These are phyloP conservation scores for Myopa tessellatipennis DNA, from an alignment of 2,888 invertebrate genomes.

Conservation along the genomic window DNA sequence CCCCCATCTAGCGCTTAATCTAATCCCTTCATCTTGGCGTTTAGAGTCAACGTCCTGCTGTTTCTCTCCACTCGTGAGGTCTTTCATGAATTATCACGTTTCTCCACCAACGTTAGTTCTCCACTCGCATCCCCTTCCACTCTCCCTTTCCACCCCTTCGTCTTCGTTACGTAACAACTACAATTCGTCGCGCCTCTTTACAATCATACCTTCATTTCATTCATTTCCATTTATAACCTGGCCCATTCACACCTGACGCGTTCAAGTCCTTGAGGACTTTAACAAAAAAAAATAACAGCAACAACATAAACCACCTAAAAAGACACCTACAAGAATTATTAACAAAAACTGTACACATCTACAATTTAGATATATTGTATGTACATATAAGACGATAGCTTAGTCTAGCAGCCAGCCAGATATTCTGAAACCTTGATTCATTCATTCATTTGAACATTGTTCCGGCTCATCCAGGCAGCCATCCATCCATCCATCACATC, in stretches of 20 bases:
- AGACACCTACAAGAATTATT: too few species aligned
- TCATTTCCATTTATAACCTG: slow-evolving; percentile 25
- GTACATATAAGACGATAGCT: background rate
- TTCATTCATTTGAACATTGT: background rate
- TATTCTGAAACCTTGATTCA: background rate
- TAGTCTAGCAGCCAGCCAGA: background rate
- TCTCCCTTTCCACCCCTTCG: background rate
- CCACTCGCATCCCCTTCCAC: background rate
- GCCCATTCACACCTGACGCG: slow-evolving; percentile 52
- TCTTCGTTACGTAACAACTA: background rate
- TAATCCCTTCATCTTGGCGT: slow-evolving; percentile 29
- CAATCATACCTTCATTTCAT: slow-evolving; percentile 4
- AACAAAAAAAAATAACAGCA: background rate
- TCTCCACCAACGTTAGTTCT: slow-evolving; percentile 41
- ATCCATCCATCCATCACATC: background rate
- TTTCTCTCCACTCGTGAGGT: slow-evolving; percentile 19
- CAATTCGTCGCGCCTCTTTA: slow-evolving; percentile 13
- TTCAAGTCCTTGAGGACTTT: slow-evolving; percentile 32
- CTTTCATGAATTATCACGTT: slow-evolving; percentile 62
- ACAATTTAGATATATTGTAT: background rate
- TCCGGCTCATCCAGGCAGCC: background rate
- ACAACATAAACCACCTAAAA: background rate
- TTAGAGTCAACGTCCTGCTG: slow-evolving; percentile 49
- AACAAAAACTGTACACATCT: too few species aligned
- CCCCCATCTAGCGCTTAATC: background rate